A percentile compares a stretch with the other conserved stretches of the same genome.
Conservation (phyloP, 2,888 invertebrate genomes). For the Calliopum simillimum region DNA sequence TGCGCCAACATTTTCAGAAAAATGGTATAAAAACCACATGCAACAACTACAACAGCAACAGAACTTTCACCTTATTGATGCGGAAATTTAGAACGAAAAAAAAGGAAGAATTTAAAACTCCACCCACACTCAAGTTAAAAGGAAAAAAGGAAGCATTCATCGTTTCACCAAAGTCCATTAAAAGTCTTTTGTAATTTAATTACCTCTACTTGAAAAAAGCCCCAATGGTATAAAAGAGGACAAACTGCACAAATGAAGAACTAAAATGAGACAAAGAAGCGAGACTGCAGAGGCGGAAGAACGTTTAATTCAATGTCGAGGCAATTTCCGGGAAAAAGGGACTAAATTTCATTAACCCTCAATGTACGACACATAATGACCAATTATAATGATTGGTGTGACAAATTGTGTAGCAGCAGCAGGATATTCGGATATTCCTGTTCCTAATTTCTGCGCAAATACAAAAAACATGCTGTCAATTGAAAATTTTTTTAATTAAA, state of each 20-base stretch:
- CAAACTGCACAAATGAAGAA: neutral
- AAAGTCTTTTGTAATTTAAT: slow-evolving; percentile 21
- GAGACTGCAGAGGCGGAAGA: neutral
- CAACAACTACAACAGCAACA: slow-evolving; percentile 23
- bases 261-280: neutral
- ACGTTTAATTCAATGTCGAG: slow-evolving; percentile 19
- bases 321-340: slow-evolving; percentile 26
- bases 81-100: neutral
- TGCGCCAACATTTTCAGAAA: too few species aligned
- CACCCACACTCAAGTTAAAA: too few species aligned
- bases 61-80: slow-evolving; percentile 20
- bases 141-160: neutral
- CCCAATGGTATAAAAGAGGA: neutral
- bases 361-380: slow-evolving; percentile 16
- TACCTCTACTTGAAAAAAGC: neutral
- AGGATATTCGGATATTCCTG: neutral
- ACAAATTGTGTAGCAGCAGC: neutral
- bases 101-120: too few species aligned
- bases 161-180: slow-evolving; percentile 5
- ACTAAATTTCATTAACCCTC: neutral
- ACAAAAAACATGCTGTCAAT: slow-evolving; percentile 22
- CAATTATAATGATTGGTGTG: slow-evolving; percentile 25
- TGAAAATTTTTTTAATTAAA: slow-evolving; percentile 29
- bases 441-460: slow-evolving; percentile 10
- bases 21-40: neutral